Conservation (phyloP, 2,113 vertebrate species). For the Chaetura pelagica region DNA sequence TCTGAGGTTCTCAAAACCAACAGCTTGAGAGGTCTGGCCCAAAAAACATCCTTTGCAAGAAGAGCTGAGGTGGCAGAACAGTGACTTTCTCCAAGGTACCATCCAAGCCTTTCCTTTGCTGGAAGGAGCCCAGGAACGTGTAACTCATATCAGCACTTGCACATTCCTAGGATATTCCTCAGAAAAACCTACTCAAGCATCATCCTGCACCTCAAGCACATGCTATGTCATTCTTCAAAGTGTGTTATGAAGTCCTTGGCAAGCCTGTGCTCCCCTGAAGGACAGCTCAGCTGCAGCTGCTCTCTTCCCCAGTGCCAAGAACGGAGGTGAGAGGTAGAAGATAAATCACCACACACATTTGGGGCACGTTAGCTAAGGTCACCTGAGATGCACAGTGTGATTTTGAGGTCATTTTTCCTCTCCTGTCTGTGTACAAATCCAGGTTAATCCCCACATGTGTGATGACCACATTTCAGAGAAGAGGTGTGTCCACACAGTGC, state of each 20-base stretch:
- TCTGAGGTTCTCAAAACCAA: not conserved
- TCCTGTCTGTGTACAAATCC: not conserved
- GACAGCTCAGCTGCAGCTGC: not conserved
- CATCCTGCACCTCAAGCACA: not conserved
- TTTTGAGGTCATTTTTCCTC: not conserved
- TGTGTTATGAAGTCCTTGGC: not conserved
- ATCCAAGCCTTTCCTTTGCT: not conserved
- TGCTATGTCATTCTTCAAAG: not conserved
- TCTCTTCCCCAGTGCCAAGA: not conserved
- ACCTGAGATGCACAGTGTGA: fast-evolving
- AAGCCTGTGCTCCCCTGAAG: not conserved
- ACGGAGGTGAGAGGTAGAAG: not conserved
- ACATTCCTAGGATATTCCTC: not conserved
- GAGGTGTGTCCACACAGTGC: not conserved
- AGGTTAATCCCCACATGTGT: fast-evolving
- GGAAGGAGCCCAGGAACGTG: not conserved
- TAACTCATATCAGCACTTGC: not conserved
- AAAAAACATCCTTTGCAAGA: not conserved
- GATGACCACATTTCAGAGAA: not conserved
- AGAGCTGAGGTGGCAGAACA: not conserved
- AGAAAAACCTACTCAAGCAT: not conserved
- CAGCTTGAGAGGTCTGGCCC: not conserved
- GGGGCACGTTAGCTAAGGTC: not conserved
- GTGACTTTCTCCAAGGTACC: not conserved
- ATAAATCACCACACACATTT: not conserved